Base-by-base conservation (phyloP, 2,797 vertebrate species). In the Diglossa cyanea region DNA sequence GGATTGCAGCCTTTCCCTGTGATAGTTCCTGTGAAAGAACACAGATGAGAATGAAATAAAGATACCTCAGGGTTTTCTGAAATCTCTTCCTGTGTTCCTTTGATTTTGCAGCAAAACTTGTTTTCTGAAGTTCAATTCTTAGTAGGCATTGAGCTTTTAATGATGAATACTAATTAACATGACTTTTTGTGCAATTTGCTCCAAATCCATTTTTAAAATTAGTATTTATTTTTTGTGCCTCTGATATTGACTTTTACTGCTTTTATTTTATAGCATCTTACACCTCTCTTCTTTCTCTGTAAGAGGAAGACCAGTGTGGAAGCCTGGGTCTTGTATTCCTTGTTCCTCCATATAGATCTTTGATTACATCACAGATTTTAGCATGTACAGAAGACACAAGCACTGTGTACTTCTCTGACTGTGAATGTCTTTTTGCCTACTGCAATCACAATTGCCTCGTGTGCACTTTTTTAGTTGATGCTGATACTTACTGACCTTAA, bases 401-500 rank as follows among this genome's bases (percentile, higher is more conserved):
- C n/a, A 25, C 50, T 42, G 35, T 61, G 21, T 86, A 21, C 47
- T 93, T 93, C 57, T 55, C 74, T 84, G 72, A 80, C 48, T 78
- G 17, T 5, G 12, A 81, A 80, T 75, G 50, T 93, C 66, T 72
- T 79, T 83, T 91, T 91, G 63, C 65, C 55, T 55, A 37, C 72
- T 95, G 94, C 94, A 63, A 77, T 78, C 73, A 50, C 55, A 87
- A 60, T 74, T 95, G 90, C 92, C 78, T 94, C 82, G 7, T 93
- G 80, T 63, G 87, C 82, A 94, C 84, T 96, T 96, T 96, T 95
- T 95, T 87, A 50, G 72, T 96, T 97, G 97, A 97, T 50, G 91
- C 80, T 97, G 93, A 96, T 96, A 96, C 94, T 96, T 96, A 74
- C 94, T 96, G 97, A 97, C 63, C 78, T 94, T 96, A 96, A 95